phyloP scores from a whole-genome alignment of 2,797 vertebrate genomes.

The Parotocinclus haroldoi region DNA sequence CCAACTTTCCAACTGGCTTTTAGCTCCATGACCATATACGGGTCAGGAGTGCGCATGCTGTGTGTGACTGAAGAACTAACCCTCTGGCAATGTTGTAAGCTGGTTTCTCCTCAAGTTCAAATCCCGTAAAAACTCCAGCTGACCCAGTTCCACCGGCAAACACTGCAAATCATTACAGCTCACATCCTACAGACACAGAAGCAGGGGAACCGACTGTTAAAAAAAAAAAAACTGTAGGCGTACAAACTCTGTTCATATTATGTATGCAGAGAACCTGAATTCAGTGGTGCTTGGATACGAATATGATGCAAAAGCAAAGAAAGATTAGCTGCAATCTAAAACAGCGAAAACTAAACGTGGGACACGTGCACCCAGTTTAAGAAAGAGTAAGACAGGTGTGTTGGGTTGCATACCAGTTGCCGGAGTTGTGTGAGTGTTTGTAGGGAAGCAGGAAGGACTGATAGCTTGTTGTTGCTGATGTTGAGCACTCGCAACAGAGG shows the following conservation, averaged over 20 bases:
- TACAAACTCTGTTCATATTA: no score
- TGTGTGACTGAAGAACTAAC: slow-evolving; percentile 57
- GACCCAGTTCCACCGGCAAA: slow-evolving; percentile 79
- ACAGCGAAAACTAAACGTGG: no score
- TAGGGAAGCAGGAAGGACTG: slow-evolving; percentile 76
- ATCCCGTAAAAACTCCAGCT: slow-evolving; percentile 81
- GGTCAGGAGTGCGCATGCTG: background rate
- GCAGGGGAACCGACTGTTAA: slow-evolving; percentile 3
- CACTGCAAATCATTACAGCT: slow-evolving; percentile 87
- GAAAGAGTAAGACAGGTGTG: slow-evolving; percentile 23
- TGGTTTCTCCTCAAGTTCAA: slow-evolving; percentile 85
- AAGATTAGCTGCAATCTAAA: no score
- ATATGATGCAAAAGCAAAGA: no score
- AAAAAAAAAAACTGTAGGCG: background rate
- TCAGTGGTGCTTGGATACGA: no score
- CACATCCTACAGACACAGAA: slow-evolving; percentile 71
- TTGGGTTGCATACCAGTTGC: slow-evolving; percentile 77
- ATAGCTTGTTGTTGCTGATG: slow-evolving; percentile 89
- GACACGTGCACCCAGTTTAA: background rate
- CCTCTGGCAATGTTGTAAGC: slow-evolving; percentile 79
- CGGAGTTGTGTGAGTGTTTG: slow-evolving; percentile 78
- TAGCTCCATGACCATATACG: slow-evolving; percentile 19
- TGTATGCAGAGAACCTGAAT: background rate
- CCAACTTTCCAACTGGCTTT: background rate
- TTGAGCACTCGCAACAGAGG: slow-evolving; percentile 87